phyloP scores from a whole-genome alignment of 2,113 vertebrate species.

The Catharus minimus region DNA sequence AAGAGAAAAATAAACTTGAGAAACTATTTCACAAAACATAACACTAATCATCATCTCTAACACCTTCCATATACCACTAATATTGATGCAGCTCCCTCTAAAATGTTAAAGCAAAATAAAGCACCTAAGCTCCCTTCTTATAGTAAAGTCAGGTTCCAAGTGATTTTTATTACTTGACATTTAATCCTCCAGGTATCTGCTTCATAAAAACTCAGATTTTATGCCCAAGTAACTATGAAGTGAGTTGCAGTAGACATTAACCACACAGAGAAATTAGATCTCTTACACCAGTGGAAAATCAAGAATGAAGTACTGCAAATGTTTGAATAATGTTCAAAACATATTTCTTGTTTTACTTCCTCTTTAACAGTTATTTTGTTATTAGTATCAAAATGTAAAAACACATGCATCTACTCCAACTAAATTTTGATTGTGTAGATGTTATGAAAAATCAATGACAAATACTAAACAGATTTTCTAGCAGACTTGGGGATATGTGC shows the following conservation, averaged over 20 bases:
- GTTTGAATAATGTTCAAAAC: neutral
- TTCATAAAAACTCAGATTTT: neutral
- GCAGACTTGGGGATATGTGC: neutral
- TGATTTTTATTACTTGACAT: neutral
- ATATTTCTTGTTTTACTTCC: neutral
- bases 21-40: neutral
- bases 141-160: neutral
- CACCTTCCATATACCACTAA: neutral
- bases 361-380: neutral
- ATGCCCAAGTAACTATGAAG: neutral
- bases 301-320: neutral
- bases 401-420: neutral
- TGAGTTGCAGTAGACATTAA: neutral
- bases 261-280: neutral
- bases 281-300: neutral
- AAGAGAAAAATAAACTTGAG: constrained; percentile 37
- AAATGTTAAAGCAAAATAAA: neutral
- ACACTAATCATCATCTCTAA: neutral
- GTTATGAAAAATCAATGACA: neutral
- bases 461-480: neutral
- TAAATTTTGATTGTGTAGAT: neutral
- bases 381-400: neutral
- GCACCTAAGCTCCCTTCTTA: neutral
- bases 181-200: neutral
- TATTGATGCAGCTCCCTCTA: neutral